Evolutionary conservation across 2,113 vertebrate species (phyloP).

Genomic region (Lophotis ruficrista): DNA sequence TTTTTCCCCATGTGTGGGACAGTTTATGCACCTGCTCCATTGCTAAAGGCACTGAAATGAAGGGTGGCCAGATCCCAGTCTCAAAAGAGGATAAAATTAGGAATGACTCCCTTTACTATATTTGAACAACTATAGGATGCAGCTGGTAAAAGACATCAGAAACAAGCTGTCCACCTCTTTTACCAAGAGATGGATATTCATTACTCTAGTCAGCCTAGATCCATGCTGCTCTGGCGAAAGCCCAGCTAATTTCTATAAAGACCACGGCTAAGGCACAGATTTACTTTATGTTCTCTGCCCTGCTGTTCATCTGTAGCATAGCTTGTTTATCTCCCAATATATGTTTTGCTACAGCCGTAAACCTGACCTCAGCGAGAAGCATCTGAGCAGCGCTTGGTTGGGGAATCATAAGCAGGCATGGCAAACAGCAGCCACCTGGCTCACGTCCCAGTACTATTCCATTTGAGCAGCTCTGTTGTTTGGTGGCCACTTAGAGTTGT

Average conservation of each 20-base stretch:
- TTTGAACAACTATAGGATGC: background rate
- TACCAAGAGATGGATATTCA: background rate
- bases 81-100: background rate
- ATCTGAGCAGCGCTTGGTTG: background rate
- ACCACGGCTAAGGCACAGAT: background rate
- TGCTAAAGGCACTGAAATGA: background rate
- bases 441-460: background rate
- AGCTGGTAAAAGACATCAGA: background rate
- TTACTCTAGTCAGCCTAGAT: background rate
- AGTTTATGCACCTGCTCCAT: background rate
- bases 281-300: background rate
- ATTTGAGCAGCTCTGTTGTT: constrained; percentile 6
- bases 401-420: constrained; percentile 21
- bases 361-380: constrained; percentile 24
- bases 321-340: constrained; percentile 20
- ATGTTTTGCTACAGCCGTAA: constrained; percentile 14
- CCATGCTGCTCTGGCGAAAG: background rate
- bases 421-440: constrained; percentile 66
- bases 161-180: background rate
- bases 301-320: background rate
- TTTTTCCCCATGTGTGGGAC: background rate
- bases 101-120: background rate
- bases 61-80: background rate
- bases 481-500: constrained; percentile 59
- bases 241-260: background rate